A percentile compares a stretch with the other conserved stretches of the same genome.
phyloP scores from a whole-genome alignment of 2,797 vertebrate species.

The Sebastes steindachneri region DNA sequence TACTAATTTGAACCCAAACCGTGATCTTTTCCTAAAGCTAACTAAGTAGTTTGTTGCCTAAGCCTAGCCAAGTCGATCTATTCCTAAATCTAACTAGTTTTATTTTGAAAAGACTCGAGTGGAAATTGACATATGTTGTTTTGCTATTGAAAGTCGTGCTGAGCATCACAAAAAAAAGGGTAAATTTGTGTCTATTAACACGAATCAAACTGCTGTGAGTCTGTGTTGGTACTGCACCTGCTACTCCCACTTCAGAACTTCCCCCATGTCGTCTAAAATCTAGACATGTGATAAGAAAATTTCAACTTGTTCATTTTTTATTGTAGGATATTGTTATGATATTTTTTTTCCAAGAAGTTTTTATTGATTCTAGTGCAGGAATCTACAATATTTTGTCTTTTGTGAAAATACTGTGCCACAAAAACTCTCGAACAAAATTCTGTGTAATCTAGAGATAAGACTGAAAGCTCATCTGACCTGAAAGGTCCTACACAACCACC shows the following conservation, averaged over 20 bases:
- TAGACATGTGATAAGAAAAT: not conserved
- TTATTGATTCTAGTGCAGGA: not conserved
- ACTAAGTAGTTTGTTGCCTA: no score
- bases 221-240: not conserved
- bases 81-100: no score
- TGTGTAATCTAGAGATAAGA: not conserved
- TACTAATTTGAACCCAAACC: no score
- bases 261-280: not conserved
- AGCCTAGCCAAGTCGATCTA: no score
- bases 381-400: not conserved
- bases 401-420: not conserved
- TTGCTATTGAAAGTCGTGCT: no score
- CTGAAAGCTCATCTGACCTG: not conserved
- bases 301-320: not conserved
- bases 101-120: no score
- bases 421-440: not conserved
- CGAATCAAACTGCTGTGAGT: no score
- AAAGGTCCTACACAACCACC: not conserved
- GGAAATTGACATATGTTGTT: no score
- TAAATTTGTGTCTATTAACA: no score
- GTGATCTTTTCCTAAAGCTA: no score
- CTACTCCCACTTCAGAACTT: not conserved
- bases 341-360: not conserved
- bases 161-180: no score
- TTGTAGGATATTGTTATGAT: not conserved